phyloP scores from a whole-genome alignment of 2,888 invertebrate species.

The Aplocera efformata region DNA sequence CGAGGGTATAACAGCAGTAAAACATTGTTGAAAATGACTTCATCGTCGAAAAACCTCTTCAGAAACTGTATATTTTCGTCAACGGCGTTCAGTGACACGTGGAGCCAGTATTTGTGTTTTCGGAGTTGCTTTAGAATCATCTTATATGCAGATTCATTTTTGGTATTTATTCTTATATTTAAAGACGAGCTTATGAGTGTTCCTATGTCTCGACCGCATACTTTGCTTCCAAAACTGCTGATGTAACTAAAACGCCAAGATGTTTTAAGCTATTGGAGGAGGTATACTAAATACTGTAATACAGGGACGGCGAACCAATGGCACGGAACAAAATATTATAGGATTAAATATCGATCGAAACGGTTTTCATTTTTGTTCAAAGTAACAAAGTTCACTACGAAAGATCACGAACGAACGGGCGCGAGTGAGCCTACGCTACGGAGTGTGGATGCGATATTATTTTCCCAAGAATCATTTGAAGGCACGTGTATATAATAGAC shows the following conservation, averaged over 20 bases:
- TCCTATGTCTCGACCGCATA: slow-evolving; percentile 61
- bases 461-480: too few relatives aligned
- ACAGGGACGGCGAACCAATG: too few relatives aligned
- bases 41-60: slow-evolving; percentile 65
- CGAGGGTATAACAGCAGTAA: slow-evolving; percentile 85
- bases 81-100: slow-evolving; percentile 80
- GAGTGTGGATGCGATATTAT: too few relatives aligned
- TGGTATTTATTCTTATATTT: slow-evolving; percentile 15
- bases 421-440: too few relatives aligned
- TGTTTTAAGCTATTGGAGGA: too few relatives aligned
- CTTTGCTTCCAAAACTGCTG: slow-evolving; percentile 78
- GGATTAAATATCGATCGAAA: too few relatives aligned
- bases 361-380: too few relatives aligned
- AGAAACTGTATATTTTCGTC: slow-evolving; percentile 81
- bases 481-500: too few relatives aligned
- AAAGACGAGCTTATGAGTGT: slow-evolving; percentile 54
- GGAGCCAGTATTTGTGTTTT: slow-evolving; percentile 83
- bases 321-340: too few relatives aligned
- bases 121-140: slow-evolving; percentile 52
- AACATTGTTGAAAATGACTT: slow-evolving; percentile 81
- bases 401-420: too few relatives aligned
- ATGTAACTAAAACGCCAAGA: slow-evolving; percentile 77
- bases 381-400: too few relatives aligned
- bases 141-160: slow-evolving; percentile 16
- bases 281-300: too few relatives aligned